Evolutionary conservation across 1,140 invertebrate species (phyloP), one percentile per base, ranked within the genome.

Genomic region (Glossosoma conforme): DNA sequence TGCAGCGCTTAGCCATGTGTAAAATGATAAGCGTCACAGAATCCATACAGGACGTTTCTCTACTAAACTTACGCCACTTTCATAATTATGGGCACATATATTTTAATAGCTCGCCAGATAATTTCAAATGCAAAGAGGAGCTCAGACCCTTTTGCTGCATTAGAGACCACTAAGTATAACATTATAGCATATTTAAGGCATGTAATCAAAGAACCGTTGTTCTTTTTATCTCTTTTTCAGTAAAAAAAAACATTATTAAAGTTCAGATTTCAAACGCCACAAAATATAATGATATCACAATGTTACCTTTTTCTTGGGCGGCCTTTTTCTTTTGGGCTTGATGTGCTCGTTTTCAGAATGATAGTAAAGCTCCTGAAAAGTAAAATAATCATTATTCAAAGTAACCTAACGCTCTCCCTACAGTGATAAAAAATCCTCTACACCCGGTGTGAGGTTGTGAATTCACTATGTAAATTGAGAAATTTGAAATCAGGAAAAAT

Each of bases 331-430:
- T 2, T 13, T 19, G 44, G 32, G 6, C 18, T 35, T 35, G 4
- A 45, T 21, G 20, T 45, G 18, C 6, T 45, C 32, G 6, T 35
- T 3, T 11, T 35, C 28, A 3, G 28, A 33, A n/a, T 20, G 30
- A 20, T 35, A 45, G 19, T 36, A 45, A 8, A 45, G 13, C 22
- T 45, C 24, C 44, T 45, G 15, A 18, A 33, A 44, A 45, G 25
- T 24, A 42, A 11, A 42, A n/a, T 2, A 20, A 45, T 35, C 19
- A 35, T 9, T 20, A 33, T 35, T 35, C 8, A 11, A 38, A 10
- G 10, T 14, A 15, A 11, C 11, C 19, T n/a, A 35, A n/a, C 3
- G 13, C 18, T 18, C 21, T 32, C 21, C 1, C 14, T 25, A 17
- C 22, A n/a, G 19, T 28, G 9, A 14, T 9, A 3, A 8, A 15